These are phyloP conservation scores for Myotis planiceps DNA, from an alignment of 2,797 vertebrate genomes.

Conservation along the genomic window DNA sequence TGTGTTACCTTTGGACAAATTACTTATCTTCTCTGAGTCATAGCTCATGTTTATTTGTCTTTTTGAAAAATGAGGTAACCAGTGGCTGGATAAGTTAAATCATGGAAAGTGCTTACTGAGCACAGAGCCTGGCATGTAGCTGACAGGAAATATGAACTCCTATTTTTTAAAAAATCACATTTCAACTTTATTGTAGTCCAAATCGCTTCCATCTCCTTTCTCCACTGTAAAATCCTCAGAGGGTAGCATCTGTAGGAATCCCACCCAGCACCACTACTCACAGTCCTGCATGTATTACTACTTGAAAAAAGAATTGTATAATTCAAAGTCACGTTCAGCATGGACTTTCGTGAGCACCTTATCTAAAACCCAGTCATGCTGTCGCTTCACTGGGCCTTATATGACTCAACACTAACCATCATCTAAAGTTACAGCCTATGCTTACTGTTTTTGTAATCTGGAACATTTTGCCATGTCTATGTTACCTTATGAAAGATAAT, in stretches of 20 bases:
- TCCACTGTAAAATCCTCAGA: neutral
- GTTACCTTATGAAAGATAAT: neutral
- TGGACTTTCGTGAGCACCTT: neutral
- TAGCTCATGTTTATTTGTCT: neutral
- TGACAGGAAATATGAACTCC: neutral
- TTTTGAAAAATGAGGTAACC: conserved; percentile 9
- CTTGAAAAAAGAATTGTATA: neutral
- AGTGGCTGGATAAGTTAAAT: neutral
- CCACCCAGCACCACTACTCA: neutral
- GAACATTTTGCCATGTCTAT: neutral
- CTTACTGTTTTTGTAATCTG: neutral
- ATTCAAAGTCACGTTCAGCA: neutral
- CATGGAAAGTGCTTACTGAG: neutral
- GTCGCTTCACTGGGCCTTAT: neutral
- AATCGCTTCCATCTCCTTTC: neutral
- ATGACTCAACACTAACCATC: neutral
- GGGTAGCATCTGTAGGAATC: neutral
- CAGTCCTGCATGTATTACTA: neutral
- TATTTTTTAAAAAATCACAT: neutral
- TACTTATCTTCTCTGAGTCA: neutral
- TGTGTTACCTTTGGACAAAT: neutral
- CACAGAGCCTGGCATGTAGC: neutral
- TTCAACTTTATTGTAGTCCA: neutral
- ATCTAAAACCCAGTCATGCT: neutral
- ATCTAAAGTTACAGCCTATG: neutral